Evolutionary conservation across 2,888 invertebrate species (phyloP).

Genomic region (Xanthorhoe designata): DNA sequence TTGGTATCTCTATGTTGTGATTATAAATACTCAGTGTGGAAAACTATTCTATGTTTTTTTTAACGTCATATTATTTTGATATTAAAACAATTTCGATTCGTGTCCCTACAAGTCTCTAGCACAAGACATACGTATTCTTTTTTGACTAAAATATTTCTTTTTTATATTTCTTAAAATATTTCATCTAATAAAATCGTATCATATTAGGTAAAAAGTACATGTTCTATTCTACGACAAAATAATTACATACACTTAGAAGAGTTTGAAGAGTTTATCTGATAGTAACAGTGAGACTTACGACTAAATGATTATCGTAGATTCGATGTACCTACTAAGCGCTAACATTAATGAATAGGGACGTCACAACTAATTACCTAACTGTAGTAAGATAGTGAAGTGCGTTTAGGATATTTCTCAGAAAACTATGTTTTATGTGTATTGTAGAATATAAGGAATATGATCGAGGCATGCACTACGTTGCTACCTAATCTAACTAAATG

Average conservation of each 20-base stretch:
- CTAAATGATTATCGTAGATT: constrained; percentile 42
- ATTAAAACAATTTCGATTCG: constrained; percentile 23
- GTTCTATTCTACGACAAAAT: constrained; percentile 84
- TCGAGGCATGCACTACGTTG: constrained; percentile 44
- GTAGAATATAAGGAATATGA: constrained; percentile 31
- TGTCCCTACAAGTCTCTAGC: constrained; percentile 44
- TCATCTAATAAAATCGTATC: constrained; percentile 75
- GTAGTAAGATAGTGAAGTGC: constrained; percentile 56
- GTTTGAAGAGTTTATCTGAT: constrained; percentile 53
- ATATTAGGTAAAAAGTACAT: constrained; percentile 70
- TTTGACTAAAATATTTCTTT: constrained; percentile 45
- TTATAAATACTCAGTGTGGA: constrained; percentile 37
- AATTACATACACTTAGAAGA: constrained; percentile 57
- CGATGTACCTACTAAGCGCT: constrained; percentile 68
- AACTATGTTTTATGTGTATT: constrained; percentile 32
- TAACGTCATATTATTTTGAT: constrained; percentile 21
- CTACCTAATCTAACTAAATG: constrained; percentile 44
- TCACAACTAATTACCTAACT: constrained; percentile 42
- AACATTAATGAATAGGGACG: constrained; percentile 51
- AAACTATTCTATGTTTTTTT: constrained; percentile 24
- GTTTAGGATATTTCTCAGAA: constrained; percentile 47
- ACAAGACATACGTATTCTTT: constrained; percentile 46
- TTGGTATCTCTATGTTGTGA: constrained; percentile 20
- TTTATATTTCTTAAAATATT: constrained; percentile 64
- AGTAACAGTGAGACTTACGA: constrained; percentile 53